These are phyloP conservation scores for Phyllotis vaccarum DNA, from an alignment of 2,797 vertebrate genomes.

Conservation along the genomic window DNA sequence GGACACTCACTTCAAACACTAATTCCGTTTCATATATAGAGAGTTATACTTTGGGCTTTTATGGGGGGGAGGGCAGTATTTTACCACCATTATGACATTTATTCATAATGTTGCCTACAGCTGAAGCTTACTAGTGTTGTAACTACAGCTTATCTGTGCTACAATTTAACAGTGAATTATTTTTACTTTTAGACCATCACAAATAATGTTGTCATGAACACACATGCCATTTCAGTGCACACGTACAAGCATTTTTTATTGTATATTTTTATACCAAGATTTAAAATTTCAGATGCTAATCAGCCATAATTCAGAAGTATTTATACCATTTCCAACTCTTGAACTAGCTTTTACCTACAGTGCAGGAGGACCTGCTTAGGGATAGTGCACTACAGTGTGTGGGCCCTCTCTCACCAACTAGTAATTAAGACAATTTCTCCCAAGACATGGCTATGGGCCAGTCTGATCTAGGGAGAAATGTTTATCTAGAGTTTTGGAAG, in stretches of 20 bases:
- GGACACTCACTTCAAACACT: neutral
- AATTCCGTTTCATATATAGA: neutral
- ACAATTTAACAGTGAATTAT: neutral
- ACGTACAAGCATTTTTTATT: neutral
- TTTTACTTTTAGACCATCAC: neutral
- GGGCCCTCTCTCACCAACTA: neutral
- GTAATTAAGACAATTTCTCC: neutral
- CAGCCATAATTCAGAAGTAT: neutral
- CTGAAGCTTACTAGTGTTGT: neutral
- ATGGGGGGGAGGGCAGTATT: neutral
- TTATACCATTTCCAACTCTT: neutral
- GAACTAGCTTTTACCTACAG: neutral
- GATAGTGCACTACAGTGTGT: neutral
- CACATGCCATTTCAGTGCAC: neutral
- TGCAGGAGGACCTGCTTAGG: neutral
- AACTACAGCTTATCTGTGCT: neutral
- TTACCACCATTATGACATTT: neutral
- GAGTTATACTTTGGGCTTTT: neutral
- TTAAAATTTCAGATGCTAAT: neutral
- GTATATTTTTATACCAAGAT: neutral
- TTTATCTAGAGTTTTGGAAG: constrained; percentile 6
- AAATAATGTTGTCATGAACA: neutral
- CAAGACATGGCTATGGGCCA: neutral
- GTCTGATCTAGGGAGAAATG: neutral
- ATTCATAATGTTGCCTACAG: neutral